Conservation (phyloP, 1,140 invertebrate genomes). For the Oncopodura yosiiana region DNA sequence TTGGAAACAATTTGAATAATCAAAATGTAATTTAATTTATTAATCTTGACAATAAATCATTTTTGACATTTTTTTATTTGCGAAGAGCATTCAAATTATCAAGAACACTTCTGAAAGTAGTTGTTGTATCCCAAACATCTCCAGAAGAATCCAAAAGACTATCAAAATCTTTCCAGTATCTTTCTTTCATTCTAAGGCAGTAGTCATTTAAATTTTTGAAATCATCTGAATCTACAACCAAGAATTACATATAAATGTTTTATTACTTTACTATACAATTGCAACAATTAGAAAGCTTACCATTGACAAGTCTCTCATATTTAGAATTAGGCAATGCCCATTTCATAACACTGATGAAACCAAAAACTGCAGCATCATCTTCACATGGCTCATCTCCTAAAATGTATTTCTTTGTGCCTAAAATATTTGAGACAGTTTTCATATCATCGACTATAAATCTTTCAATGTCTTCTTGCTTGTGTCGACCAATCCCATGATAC, state of each 20-base stretch:
- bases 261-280: not conserved
- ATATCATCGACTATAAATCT: not conserved
- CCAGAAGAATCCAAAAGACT: no score
- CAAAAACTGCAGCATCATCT: slow-evolving; percentile 25
- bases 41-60: no score
- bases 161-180: slow-evolving; percentile 18
- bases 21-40: no score
- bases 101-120: no score
- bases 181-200: slow-evolving; percentile 16
- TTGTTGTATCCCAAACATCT: no score
- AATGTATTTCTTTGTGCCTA: slow-evolving; percentile 25
- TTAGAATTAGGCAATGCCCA: slow-evolving; percentile 18
- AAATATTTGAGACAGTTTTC: slow-evolving; percentile 10
- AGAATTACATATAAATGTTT: not conserved
- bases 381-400: slow-evolving; percentile 20
- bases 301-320: slow-evolving; percentile 14
- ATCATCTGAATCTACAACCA: slow-evolving; percentile 13
- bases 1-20: no score
- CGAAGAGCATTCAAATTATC: no score
- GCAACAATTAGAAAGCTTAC: slow-evolving; percentile 1
- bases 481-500: no score
- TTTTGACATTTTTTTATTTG: no score
- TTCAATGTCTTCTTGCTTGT: not conserved
- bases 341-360: not conserved
- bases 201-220: slow-evolving; percentile 14